Evolutionary conservation across 2,888 invertebrate species (phyloP).

Genomic region (Pilophorus perplexus): DNA sequence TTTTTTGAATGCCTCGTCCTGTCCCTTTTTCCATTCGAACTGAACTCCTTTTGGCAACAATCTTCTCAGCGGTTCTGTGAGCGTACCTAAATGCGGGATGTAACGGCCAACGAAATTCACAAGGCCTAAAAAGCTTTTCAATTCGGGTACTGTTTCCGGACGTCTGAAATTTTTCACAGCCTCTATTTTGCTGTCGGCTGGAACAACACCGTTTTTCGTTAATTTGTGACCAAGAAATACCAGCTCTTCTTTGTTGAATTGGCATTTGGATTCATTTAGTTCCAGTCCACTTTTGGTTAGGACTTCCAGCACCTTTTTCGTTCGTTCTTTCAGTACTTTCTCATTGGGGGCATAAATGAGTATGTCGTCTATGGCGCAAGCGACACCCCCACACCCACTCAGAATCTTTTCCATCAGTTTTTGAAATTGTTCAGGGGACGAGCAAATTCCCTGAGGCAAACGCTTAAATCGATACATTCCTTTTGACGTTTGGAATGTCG

Average conservation of each 20-base stretch:
- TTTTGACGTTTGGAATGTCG: neutral
- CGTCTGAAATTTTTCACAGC: too few relatives aligned
- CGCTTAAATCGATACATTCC: neutral
- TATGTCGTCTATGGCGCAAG: neutral
- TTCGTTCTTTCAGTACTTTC: neutral
- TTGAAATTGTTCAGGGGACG: neutral
- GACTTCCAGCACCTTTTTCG: neutral
- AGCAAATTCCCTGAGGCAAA: neutral
- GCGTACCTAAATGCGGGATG: neutral
- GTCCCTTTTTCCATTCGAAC: neutral
- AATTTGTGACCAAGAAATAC: slow-evolving; percentile 11
- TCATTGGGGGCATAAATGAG: neutral
- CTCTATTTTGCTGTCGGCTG: neutral
- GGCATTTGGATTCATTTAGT: neutral
- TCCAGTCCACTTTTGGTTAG: slow-evolving; percentile 1
- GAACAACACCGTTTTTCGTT: neutral
- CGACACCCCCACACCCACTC: neutral
- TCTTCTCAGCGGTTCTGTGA: neutral
- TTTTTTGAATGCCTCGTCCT: neutral
- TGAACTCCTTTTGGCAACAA: neutral
- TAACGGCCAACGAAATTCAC: neutral
- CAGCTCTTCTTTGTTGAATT: neutral
- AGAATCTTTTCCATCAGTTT: neutral
- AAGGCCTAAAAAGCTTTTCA: too few relatives aligned
- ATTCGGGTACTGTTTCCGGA: too few relatives aligned